Conservation (phyloP, 2,113 vertebrate species). For the Lutjanus erythropterus region DNA sequence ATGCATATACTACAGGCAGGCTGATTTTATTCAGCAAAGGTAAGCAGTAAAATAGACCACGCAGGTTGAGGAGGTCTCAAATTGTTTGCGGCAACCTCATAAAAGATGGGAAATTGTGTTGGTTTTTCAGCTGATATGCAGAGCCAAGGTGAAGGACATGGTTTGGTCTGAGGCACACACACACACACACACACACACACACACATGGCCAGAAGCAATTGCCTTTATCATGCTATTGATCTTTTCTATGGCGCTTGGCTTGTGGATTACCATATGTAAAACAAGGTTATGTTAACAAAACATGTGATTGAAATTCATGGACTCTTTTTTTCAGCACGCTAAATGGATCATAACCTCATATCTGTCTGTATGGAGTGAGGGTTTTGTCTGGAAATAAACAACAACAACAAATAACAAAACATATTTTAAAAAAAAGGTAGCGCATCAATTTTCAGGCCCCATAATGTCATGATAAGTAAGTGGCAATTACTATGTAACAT, state of each 20-base stretch:
- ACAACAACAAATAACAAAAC: too few species aligned
- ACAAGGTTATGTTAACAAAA: slow-evolving; percentile 45
- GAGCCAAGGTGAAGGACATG: slow-evolving; percentile 76
- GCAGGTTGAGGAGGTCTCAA: slow-evolving; percentile 70
- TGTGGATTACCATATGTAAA: slow-evolving; percentile 65
- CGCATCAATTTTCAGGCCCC: too few species aligned
- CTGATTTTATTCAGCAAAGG: slow-evolving; percentile 52
- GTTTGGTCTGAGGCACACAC: slow-evolving; percentile 21
- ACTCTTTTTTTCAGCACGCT: neutral
- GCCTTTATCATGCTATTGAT: slow-evolving; percentile 63
- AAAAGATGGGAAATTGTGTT: slow-evolving; percentile 76
- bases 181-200: slow-evolving; percentile 7
- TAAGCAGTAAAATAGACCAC: slow-evolving; percentile 58
- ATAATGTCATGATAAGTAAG: too few species aligned
- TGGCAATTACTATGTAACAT: too few species aligned
- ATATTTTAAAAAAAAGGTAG: too few species aligned
- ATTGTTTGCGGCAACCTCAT: slow-evolving; percentile 78
- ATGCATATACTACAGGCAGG: slow-evolving; percentile 17
- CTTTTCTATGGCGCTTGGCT: slow-evolving; percentile 30
- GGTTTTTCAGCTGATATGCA: slow-evolving; percentile 64
- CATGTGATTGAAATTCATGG: slow-evolving; percentile 33
- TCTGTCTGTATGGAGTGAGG: neutral
- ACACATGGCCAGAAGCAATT: slow-evolving; percentile 28
- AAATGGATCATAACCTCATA: neutral
- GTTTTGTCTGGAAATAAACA: too few species aligned